phyloP scores from a whole-genome alignment of 1,140 invertebrate genomes.

The Pseudomyrmex dendroicus region DNA sequence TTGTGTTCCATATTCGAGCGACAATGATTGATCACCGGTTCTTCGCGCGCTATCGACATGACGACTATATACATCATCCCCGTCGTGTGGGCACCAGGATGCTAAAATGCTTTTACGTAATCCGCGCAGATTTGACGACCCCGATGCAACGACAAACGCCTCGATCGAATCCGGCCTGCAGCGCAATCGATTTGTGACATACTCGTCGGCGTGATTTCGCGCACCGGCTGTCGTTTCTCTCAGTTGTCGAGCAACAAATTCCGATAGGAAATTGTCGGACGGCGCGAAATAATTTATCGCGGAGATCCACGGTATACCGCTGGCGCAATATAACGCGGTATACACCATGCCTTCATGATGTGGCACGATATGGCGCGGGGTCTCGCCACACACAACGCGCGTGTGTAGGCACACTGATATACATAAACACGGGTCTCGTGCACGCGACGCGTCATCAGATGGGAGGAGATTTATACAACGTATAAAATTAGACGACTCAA shows the following conservation, averaged over 20 bases:
- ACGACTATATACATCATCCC: slow-evolving; percentile 52
- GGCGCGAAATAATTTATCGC: slow-evolving; percentile 69
- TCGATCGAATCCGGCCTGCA: slow-evolving; percentile 7
- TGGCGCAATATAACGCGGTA: slow-evolving; percentile 8
- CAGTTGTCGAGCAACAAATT: slow-evolving; percentile 34
- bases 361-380: not conserved
- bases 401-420: slow-evolving; percentile 68
- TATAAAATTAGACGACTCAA: slow-evolving; percentile 61
- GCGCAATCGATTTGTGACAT: slow-evolving; percentile 64
- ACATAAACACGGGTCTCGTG: slow-evolving; percentile 47
- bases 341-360: not conserved
- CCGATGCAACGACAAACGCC: slow-evolving; percentile 39
- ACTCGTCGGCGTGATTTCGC: slow-evolving; percentile 57
- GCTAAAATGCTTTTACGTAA: slow-evolving; percentile 66
- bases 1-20: slow-evolving; percentile 65
- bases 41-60: slow-evolving; percentile 57
- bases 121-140: slow-evolving; percentile 66
- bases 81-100: slow-evolving; percentile 55
- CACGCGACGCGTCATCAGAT: slow-evolving; percentile 63
- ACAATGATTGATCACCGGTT: slow-evolving; percentile 58
- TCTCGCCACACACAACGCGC: slow-evolving; percentile 36
- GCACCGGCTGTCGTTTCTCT: slow-evolving; percentile 35
- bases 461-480: slow-evolving; percentile 73
- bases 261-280: slow-evolving; percentile 55
- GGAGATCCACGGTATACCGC: slow-evolving; percentile 38